Percentiles rank a stretch among this genome's conserved stretches.
phyloP scores from a whole-genome alignment of 2,113 vertebrate species.

The Gnathonemus echidnorhynchus region DNA sequence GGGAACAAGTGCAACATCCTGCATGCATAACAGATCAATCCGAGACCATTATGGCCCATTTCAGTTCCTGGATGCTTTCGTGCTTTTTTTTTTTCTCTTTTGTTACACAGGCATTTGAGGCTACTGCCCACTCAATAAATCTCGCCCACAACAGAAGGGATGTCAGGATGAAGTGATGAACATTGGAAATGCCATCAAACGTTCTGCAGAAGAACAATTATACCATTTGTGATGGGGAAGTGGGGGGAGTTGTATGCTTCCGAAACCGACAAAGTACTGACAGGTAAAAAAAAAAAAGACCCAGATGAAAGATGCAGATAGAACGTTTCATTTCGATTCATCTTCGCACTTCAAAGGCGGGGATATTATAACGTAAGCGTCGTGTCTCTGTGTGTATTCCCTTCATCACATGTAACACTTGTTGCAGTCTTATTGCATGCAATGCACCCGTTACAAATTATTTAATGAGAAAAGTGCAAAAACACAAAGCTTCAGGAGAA shows the following conservation, averaged over 20 bases:
- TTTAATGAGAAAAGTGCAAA: neutral
- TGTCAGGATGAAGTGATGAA: neutral
- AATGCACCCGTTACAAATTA: neutral
- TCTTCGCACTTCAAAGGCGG: neutral
- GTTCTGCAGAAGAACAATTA: neutral
- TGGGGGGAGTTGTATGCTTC: neutral
- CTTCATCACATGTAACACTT: neutral
- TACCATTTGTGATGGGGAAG: neutral
- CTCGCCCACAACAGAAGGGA: neutral
- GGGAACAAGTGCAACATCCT: neutral
- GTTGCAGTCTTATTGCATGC: constrained; percentile 8
- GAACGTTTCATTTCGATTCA: constrained; percentile 13
- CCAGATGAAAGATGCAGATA: constrained; percentile 1
- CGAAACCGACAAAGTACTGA: constrained; percentile 4
- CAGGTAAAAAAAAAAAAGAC: constrained; percentile 5
- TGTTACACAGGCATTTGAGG: neutral
- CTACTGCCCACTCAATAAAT: neutral
- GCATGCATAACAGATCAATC: neutral
- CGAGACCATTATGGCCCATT: neutral
- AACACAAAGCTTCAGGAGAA: neutral
- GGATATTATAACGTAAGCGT: neutral
- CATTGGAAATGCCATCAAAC: neutral
- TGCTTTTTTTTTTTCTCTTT: neutral
- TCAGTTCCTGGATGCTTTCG: neutral
- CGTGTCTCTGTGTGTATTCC: neutral